These are phyloP conservation scores for Apostichopus japonicus DNA, from an alignment of 35 echinoderm and acorn worm species.

Conservation along the genomic window DNA sequence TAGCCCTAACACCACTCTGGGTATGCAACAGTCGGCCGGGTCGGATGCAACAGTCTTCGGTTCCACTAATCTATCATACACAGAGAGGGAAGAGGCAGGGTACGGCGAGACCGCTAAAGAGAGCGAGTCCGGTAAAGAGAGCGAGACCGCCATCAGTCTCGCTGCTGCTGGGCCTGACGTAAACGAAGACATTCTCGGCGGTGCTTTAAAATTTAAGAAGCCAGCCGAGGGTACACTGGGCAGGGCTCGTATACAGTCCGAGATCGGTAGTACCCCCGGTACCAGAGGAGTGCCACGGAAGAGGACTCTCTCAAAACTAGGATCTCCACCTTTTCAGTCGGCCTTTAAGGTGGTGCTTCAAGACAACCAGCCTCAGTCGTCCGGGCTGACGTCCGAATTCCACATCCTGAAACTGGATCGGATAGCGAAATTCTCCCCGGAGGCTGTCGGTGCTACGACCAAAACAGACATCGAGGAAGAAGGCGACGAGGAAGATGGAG, in stretches of 20 bases:
- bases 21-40: not conserved
- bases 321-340: conserved; percentile 21
- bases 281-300: not conserved
- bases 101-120: not conserved
- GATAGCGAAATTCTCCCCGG: not conserved
- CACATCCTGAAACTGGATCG: conserved; percentile 26
- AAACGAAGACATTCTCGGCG: not conserved
- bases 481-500: not conserved
- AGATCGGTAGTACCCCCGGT: conserved; percentile 20
- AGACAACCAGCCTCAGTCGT: not conserved
- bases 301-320: conserved; percentile 32
- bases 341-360: conserved; percentile 15
- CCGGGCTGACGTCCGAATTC: conserved; percentile 36
- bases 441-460: not conserved
- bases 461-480: not conserved
- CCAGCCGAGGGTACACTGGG: not conserved
- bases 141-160: not conserved
- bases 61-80: not conserved
- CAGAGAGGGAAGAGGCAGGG: not conserved
- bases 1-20: conserved; percentile 22
- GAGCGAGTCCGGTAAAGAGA: not conserved
- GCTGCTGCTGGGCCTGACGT: not conserved
- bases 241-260: not conserved
- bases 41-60: conserved; percentile 25
- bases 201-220: not conserved